A percentile compares a stretch with the other conserved stretches of the same genome.
Conservation (phyloP, 2,797 vertebrate species). For the Myotis planiceps region DNA sequence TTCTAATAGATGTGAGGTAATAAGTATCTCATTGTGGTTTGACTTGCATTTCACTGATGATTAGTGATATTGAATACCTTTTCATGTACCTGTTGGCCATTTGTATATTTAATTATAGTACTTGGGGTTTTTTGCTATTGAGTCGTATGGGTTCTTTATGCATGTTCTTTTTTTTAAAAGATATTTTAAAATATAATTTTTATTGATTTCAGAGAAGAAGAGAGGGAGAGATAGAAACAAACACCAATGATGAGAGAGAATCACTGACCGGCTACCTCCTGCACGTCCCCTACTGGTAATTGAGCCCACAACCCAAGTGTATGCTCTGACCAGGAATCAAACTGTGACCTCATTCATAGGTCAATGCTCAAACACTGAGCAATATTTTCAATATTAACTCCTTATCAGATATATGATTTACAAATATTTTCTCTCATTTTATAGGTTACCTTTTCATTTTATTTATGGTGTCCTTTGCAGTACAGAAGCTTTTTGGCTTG, state of each 20-base stretch:
- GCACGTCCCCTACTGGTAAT: no score
- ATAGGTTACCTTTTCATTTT: not conserved
- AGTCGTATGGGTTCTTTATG: not conserved
- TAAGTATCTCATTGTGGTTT: not conserved
- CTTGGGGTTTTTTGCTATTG: not conserved
- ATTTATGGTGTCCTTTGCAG: not conserved
- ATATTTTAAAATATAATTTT: no score
- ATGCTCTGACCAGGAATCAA: no score
- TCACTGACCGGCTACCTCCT: no score
- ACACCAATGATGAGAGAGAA: no score
- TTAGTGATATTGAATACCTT: not conserved
- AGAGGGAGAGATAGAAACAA: no score
- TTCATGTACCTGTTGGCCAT: not conserved
- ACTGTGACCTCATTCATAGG: no score
- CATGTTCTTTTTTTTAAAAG: no score
- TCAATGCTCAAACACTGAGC: no score
- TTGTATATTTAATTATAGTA: not conserved
- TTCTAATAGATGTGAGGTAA: not conserved
- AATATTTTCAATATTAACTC: not conserved
- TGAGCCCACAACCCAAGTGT: no score
- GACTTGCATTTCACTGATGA: not conserved
- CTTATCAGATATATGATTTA: not conserved
- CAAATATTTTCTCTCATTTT: not conserved
- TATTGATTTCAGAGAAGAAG: no score
- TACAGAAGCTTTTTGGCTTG: not conserved